A percentile compares a stretch with the other conserved stretches of the same genome.
phyloP scores from a whole-genome alignment of 2,797 vertebrate genomes.

The Gymnodraco acuticeps region DNA sequence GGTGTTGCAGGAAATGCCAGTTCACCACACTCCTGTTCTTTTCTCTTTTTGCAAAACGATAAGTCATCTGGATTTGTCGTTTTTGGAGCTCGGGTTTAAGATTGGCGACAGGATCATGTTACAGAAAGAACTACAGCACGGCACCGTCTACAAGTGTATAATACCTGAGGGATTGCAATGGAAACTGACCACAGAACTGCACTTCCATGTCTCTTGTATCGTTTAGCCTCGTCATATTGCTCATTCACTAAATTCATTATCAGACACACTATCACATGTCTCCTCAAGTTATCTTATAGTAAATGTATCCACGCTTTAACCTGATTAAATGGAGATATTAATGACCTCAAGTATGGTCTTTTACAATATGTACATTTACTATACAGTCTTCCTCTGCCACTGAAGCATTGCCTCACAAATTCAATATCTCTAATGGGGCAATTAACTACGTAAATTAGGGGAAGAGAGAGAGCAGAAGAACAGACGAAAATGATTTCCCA shows the following conservation, averaged over 20 bases:
- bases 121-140: conserved; percentile 38
- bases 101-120: conserved; percentile 51
- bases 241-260: conserved; percentile 26
- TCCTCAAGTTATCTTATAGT: conserved; percentile 3
- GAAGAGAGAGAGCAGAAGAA: conserved; percentile 16
- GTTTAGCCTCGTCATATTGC: conserved; percentile 24
- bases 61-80: conserved; percentile 72
- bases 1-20: conserved; percentile 54
- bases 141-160: conserved; percentile 22
- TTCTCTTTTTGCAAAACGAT: conserved; percentile 20
- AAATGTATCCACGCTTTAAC: conserved; percentile 6
- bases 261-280: conserved; percentile 10
- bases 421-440: conserved; percentile 25
- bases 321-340: conserved; percentile 2
- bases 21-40: not conserved
- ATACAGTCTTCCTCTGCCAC: conserved; percentile 23
- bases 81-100: conserved; percentile 37
- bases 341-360: not conserved
- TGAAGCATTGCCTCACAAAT: conserved; percentile 23
- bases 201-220: conserved; percentile 51
- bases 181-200: conserved; percentile 52
- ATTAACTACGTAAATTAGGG: conserved; percentile 39
- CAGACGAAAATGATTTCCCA: conserved; percentile 49
- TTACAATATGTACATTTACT: conserved; percentile 17
- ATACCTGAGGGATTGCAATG: conserved; percentile 58